A percentile compares a stretch with the other conserved stretches of the same genome.
Conservation (phyloP, 2,113 vertebrate species). For the Hystrix brachyura region DNA sequence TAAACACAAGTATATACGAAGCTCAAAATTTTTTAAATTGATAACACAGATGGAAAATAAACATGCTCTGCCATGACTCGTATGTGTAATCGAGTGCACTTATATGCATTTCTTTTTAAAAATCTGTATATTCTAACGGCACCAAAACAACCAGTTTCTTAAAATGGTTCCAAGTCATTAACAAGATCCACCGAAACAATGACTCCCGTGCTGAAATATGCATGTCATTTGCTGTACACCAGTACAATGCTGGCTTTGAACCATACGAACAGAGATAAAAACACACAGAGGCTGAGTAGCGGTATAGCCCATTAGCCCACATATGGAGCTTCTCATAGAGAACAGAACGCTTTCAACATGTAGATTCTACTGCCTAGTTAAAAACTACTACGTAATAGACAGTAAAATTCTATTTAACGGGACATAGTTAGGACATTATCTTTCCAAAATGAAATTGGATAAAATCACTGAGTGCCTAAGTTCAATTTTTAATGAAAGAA, state of each 20-base stretch:
- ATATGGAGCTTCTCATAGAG: not conserved
- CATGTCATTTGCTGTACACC: not conserved
- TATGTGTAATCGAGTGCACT: not conserved
- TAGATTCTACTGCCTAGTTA: not conserved
- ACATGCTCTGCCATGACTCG: conserved; percentile 48
- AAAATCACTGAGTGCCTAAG: conserved; percentile 11
- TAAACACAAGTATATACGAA: conserved; percentile 50
- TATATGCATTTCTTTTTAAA: conserved; percentile 43
- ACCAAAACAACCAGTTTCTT: conserved; percentile 50
- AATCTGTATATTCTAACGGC: conserved; percentile 48
- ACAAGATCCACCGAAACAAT: not conserved
- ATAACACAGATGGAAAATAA: conserved; percentile 43
- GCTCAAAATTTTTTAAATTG: conserved; percentile 38
- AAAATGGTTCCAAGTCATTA: conserved; percentile 32
- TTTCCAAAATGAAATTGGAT: conserved; percentile 25
- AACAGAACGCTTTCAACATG: not conserved
- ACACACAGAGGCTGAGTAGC: not conserved
- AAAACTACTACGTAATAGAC: not conserved
- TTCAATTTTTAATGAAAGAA: conserved; percentile 36
- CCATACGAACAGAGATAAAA: not conserved
- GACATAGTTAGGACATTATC: not conserved
- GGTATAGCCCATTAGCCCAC: not conserved
- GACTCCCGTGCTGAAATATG: not conserved
- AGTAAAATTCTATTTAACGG: not conserved
- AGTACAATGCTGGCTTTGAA: not conserved